These are phyloP conservation scores for Zenarchopterus dispar DNA, from an alignment of 2,797 vertebrate genomes.

Conservation along the genomic window DNA sequence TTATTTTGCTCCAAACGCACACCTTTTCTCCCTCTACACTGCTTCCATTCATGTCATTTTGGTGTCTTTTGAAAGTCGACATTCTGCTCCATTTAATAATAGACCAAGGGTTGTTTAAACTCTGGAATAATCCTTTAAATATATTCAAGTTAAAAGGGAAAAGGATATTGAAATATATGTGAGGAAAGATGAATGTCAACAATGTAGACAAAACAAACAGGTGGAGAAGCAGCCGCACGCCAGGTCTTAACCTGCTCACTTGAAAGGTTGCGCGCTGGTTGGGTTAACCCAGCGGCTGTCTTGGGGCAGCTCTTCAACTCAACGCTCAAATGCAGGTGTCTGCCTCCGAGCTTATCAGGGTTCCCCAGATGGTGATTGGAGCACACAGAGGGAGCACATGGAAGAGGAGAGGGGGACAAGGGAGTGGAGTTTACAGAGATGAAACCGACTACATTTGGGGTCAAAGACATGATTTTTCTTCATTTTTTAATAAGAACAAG, in stretches of 20 bases:
- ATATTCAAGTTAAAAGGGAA: slow-evolving; percentile 2
- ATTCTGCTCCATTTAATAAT: too few relatives aligned
- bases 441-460: slow-evolving; percentile 69
- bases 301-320: slow-evolving; percentile 64
- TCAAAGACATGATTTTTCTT: slow-evolving; percentile 39
- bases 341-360: slow-evolving; percentile 79
- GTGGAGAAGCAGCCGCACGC: slow-evolving; percentile 6
- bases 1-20: too few relatives aligned
- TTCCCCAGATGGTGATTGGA: slow-evolving; percentile 76
- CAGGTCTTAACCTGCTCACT: slow-evolving; percentile 43
- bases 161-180: not conserved
- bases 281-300: slow-evolving; percentile 58
- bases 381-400: slow-evolving; percentile 47
- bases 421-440: slow-evolving; percentile 63
- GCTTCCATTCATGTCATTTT: too few relatives aligned
- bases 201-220: slow-evolving; percentile 22
- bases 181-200: slow-evolving; percentile 24
- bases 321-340: slow-evolving; percentile 65
- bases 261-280: slow-evolving; percentile 35
- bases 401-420: slow-evolving; percentile 51
- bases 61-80: too few relatives aligned
- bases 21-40: too few relatives aligned
- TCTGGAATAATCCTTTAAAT: slow-evolving; percentile 29
- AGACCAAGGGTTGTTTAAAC: too few relatives aligned
- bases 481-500: slow-evolving; percentile 24